Evolutionary conservation across 2,888 invertebrate species (phyloP), one percentile per base, ranked within the genome.

Genomic region (Timema podura): DNA sequence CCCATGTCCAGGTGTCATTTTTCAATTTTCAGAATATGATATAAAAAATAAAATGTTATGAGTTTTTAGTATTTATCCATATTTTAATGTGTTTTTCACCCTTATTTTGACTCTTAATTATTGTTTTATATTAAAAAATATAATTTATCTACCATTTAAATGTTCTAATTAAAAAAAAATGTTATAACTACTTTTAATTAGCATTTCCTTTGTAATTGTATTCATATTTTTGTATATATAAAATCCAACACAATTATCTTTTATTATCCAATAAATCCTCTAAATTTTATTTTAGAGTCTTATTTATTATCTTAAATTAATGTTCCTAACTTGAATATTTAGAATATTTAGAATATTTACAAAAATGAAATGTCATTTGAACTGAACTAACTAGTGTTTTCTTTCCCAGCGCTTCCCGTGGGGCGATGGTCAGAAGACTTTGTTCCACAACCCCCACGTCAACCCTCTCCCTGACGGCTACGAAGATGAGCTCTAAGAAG

Each of bases 341-440:
- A 13, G 51, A 51, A 51, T 51, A 13, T 51, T 13, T 1, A 13
- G 51, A 51, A 51, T 51, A 13, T 51, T 13, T 1, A 13, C 51
- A n/a, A n/a, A 64, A 48, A 47, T 66, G 6, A 16, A 11, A 15
- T 54, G 6, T 11, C n/a, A 7, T 44, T 13, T 61, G 44, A 30
- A 44, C 10, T 30, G 61, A 9, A 9, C 6, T 44, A 9, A n/a
- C 0, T 57, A 5, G 57, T 5, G 51, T 57, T 69, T 74, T 73
- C 74, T 70, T 72, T 84, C 84, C 57, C 83, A 91, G 89, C 87
- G 90, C 75, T 96, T 95, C 85, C 96, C 96, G 69, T 96, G 96
- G 96, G 95, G 95, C 76, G 95, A 96, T 78, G 96, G 96, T 74
- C 90, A 90, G 81, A 90, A 91, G 79, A 85, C 89, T 8, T 83